Evolutionary conservation across 2,888 invertebrate genomes (phyloP).

Genomic region (Seladonia tumulorum): DNA sequence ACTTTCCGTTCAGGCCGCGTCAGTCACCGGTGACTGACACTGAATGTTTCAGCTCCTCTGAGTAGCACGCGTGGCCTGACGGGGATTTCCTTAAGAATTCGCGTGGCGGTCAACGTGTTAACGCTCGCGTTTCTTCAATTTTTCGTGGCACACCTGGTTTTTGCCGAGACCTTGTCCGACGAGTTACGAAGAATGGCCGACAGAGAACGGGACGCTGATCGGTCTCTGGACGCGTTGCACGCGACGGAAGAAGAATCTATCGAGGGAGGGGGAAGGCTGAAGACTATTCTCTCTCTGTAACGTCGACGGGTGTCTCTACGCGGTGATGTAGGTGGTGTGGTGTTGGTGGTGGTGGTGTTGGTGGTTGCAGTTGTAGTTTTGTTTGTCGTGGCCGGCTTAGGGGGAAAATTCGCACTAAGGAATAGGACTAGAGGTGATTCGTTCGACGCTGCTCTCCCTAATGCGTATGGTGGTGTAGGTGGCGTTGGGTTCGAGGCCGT

Average conservation of each 20-base stretch:
- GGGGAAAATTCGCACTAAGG: slow-evolving; percentile 78
- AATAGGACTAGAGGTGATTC: slow-evolving; percentile 84
- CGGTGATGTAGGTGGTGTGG: background rate
- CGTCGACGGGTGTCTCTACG: slow-evolving; percentile 61
- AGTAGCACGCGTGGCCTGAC: too few relatives aligned
- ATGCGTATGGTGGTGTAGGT: slow-evolving; percentile 83
- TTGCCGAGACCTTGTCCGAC: background rate
- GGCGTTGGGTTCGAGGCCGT: slow-evolving; percentile 74
- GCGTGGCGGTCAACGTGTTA: too few relatives aligned
- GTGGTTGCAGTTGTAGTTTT: slow-evolving; percentile 6
- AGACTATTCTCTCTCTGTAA: slow-evolving; percentile 52
- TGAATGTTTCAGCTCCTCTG: too few relatives aligned
- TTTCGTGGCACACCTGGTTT: too few relatives aligned
- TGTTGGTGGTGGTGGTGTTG: background rate
- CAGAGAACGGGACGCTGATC: background rate
- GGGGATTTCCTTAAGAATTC: too few relatives aligned
- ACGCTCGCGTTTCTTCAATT: too few relatives aligned
- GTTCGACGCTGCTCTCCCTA: slow-evolving; percentile 83
- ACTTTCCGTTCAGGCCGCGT: too few relatives aligned
- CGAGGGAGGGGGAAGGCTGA: background rate
- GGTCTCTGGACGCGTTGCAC: background rate
- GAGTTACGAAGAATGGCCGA: background rate
- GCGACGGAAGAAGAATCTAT: background rate
- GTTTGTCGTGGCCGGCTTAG: background rate
- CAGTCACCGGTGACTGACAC: too few relatives aligned